Evolutionary conservation across 2,888 invertebrate genomes (phyloP).

Genomic region (Phortica magna): DNA sequence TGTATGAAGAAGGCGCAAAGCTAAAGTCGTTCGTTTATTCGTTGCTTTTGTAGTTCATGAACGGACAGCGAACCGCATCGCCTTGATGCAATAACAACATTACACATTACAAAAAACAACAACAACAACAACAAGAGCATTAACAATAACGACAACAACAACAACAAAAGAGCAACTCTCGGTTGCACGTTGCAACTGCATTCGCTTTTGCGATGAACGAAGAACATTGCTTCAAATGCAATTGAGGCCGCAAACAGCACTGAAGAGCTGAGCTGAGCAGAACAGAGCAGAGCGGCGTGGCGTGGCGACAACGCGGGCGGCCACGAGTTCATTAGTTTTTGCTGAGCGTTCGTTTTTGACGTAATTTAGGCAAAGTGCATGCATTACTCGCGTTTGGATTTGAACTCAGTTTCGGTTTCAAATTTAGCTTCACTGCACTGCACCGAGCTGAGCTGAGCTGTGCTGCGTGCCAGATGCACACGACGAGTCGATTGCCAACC

Average conservation of each 20-base stretch:
- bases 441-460: not conserved
- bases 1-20: not conserved
- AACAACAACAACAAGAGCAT: not conserved
- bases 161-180: not conserved
- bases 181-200: conserved; percentile 27
- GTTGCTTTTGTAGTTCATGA: conserved; percentile 32
- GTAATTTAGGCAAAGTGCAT: conserved; percentile 30
- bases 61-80: conserved; percentile 27
- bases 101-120: not conserved
- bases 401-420: conserved; percentile 6
- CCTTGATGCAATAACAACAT: conserved; percentile 13
- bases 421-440: not conserved
- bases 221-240: not conserved
- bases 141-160: conserved; percentile 14
- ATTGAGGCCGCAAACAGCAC: conserved; percentile 4
- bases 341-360: not conserved
- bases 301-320: not conserved
- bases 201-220: too few species aligned
- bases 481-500: not conserved
- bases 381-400: conserved; percentile 18
- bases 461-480: not conserved
- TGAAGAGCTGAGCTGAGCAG: not conserved
- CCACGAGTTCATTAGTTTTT: conserved; percentile 2
- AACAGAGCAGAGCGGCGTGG: not conserved
- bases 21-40: not conserved